Conservation (phyloP, 2,797 vertebrate species). For the Coracias cyanogaster region DNA sequence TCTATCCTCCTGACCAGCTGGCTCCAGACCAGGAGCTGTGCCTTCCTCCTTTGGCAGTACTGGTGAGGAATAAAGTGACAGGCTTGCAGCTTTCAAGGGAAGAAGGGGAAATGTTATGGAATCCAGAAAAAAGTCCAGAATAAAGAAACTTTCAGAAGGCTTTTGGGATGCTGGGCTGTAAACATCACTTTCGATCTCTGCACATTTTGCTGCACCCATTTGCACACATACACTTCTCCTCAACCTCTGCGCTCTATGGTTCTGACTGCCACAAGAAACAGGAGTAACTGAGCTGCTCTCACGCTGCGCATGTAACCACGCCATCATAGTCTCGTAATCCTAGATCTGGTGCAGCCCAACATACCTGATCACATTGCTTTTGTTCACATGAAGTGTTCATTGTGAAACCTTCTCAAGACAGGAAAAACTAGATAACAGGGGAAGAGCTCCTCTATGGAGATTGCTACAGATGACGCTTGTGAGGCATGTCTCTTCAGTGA, state of each 20-base stretch:
- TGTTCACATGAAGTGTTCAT: background rate
- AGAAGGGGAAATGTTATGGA: background rate
- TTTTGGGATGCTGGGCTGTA: background rate
- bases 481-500: background rate
- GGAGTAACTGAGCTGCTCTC: fast-evolving
- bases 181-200: background rate
- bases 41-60: background rate
- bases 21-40: background rate
- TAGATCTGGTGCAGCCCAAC: background rate
- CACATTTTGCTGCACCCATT: background rate
- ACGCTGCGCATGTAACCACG: background rate
- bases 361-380: background rate
- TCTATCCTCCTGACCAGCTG: background rate
- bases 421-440: constrained; percentile 48
- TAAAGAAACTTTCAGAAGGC: background rate
- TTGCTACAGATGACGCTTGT: background rate
- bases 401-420: constrained; percentile 41
- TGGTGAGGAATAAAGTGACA: background rate
- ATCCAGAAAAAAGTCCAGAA: background rate
- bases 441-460: constrained; percentile 5
- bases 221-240: background rate
- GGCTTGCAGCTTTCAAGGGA: background rate
- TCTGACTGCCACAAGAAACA: fast-evolving
- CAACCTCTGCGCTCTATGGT: background rate
- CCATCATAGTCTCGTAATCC: background rate